These are phyloP conservation scores for Linnaemya vulpina DNA, from an alignment of 2,888 invertebrate genomes.

Conservation along the genomic window DNA sequence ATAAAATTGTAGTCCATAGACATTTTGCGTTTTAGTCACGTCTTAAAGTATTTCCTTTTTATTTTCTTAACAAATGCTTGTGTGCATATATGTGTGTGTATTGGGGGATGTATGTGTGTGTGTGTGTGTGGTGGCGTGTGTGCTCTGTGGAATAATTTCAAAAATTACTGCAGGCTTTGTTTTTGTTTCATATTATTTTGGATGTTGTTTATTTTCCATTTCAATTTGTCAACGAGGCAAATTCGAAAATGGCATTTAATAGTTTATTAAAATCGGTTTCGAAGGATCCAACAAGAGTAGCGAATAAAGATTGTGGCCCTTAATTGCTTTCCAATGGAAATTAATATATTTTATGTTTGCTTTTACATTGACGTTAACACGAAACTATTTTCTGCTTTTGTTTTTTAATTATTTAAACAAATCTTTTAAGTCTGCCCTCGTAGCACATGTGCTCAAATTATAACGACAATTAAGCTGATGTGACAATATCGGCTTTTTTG, in stretches of 20 bases:
- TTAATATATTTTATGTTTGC: too few species aligned
- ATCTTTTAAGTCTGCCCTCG: not conserved
- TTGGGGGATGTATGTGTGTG: not conserved
- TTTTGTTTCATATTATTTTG: conserved; percentile 38
- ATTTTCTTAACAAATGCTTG: conserved; percentile 53
- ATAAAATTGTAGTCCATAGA: conserved; percentile 52
- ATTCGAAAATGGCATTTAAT: not conserved
- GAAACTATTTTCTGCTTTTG: too few species aligned
- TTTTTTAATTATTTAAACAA: not conserved
- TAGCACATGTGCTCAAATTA: conserved; percentile 1
- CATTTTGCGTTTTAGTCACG: conserved; percentile 81
- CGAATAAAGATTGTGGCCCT: too few species aligned
- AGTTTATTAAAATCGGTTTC: not conserved
- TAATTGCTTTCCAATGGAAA: too few species aligned
- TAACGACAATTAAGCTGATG: not conserved
- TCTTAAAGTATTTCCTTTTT: conserved; percentile 74
- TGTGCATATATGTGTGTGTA: not conserved
- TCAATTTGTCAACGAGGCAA: not conserved
- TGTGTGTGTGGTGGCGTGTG: not conserved
- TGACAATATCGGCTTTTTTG: not conserved
- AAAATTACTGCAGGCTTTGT: conserved; percentile 50
- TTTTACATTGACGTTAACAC: too few species aligned
- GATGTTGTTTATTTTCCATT: conserved; percentile 3
- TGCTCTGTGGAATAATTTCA: conserved; percentile 21
- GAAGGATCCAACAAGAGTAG: not conserved